These are phyloP conservation scores for Epizoanthus fatuus DNA, from an alignment of 92 coral and sea anemone species.

Conservation along the genomic window DNA sequence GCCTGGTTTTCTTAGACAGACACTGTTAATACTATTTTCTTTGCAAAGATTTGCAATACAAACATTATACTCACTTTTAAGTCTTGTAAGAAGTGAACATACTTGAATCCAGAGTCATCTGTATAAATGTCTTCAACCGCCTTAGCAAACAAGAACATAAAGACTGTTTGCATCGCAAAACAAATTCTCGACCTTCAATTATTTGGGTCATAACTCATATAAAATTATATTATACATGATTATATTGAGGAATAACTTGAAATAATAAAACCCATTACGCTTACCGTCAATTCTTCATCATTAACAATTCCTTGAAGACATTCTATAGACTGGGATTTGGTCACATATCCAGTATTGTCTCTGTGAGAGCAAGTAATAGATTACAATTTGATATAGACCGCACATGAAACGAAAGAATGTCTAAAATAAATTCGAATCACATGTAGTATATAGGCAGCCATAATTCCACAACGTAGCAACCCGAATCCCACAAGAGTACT, in stretches of 20 bases:
- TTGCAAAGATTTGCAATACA: not conserved
- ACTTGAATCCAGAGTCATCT: slow-evolving; percentile 58
- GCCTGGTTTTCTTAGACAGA: not conserved
- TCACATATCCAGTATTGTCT: slow-evolving; percentile 23
- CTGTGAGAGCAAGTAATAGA: not conserved
- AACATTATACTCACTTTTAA: slow-evolving; percentile 18
- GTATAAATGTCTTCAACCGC: slow-evolving; percentile 49
- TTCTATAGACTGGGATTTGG: slow-evolving; percentile 18
- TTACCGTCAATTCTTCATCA: slow-evolving; percentile 19
- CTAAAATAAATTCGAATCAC: too few relatives aligned
- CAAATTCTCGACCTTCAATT: not conserved
- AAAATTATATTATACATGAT: not conserved
- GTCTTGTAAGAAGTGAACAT: slow-evolving; percentile 40
- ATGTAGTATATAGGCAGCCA: too few relatives aligned
- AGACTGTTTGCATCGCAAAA: not conserved
- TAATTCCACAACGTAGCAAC: too few relatives aligned
- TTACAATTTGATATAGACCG: too few relatives aligned
- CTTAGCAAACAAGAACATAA: not conserved
- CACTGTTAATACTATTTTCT: not conserved
- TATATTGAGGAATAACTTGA: not conserved
- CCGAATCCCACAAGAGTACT: too few relatives aligned
- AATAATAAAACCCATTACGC: not conserved
- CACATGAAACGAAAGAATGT: too few relatives aligned
- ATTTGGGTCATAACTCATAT: not conserved
- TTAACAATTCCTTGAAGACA: slow-evolving; percentile 19